These are phyloP conservation scores for Neocrepidodera transversa DNA, from an alignment of 2,888 invertebrate species.

Conservation along the genomic window DNA sequence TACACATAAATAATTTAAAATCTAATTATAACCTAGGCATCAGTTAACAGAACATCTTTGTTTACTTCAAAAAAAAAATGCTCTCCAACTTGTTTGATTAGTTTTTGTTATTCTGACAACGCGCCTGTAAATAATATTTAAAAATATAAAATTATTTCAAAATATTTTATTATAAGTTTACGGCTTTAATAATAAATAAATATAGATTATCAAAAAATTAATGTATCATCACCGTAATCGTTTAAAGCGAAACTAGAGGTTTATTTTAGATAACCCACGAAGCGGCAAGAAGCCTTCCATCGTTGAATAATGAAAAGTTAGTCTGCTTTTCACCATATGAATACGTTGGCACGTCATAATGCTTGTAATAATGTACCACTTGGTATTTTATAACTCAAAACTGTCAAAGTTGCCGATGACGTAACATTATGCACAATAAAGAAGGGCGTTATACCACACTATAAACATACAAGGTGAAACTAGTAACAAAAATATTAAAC, in stretches of 20 bases:
- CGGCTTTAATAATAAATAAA: too few relatives aligned
- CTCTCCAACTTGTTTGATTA: too few relatives aligned
- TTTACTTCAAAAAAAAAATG: too few relatives aligned
- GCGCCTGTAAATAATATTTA: too few relatives aligned
- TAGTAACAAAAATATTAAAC: background rate
- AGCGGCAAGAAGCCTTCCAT: slow-evolving; percentile 15
- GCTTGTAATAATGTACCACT: slow-evolving; percentile 30
- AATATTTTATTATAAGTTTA: too few relatives aligned
- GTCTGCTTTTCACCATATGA: slow-evolving; percentile 26
- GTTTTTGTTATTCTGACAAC: too few relatives aligned
- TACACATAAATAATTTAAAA: background rate
- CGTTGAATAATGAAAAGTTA: slow-evolving; percentile 20
- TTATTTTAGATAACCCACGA: slow-evolving; percentile 6
- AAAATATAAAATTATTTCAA: too few relatives aligned
- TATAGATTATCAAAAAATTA: too few relatives aligned
- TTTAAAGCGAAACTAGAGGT: background rate
- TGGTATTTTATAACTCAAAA: slow-evolving; percentile 32
- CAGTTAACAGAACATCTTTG: background rate
- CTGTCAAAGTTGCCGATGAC: slow-evolving; percentile 47
- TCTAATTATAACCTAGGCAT: background rate
- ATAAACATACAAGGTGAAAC: slow-evolving; percentile 6
- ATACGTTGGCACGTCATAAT: slow-evolving; percentile 29
- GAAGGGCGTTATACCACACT: slow-evolving; percentile 9
- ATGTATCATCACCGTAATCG: background rate
- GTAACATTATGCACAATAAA: slow-evolving; percentile 47